Evolutionary conservation across 2,113 vertebrate species (phyloP), one percentile per base, ranked within the genome.

Genomic region (Rhinolophus sinicus): DNA sequence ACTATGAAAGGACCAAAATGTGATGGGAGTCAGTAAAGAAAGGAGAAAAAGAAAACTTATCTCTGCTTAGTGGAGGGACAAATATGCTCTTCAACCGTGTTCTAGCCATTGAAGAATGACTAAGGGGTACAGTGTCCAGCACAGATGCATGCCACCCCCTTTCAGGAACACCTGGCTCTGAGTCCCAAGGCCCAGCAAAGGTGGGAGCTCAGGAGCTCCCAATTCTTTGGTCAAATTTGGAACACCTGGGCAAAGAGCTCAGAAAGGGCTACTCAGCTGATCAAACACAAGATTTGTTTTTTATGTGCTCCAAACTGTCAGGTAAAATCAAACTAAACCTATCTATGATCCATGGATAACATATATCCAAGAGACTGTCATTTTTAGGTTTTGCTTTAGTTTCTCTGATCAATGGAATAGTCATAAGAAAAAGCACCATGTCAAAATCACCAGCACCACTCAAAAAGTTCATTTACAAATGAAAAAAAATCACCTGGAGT

Each of bases 341-440:
- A 24, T 47, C 65, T 65, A 60, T 73, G 62, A 89, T 47, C 73
- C 40, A 86, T 12, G 33, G 77, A 60, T 67, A 93, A 88, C 52
- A 72, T 65, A 92, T 81, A 89, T 75, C 65, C 52, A 80, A 76
- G 30, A 94, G 50, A 75, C 35, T 82, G 18, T 28, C 64, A 54
- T 85, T 89, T 80, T 95, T 92, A 93, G 24, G 65, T 96, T 92
- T 87, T 35, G 21, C 50, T 62, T 75, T 96, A 28, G 50, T 86
- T 95, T 86, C 40, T 28, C 33, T 93, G 16, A 85, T 92, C 60
- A 16, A 5, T 40, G 35, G 33, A 90, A 67, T 1, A 30, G 62
- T 60, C 38, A 11, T 52, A 86, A 91, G 35, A 84, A 95, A 85
- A 87, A 62, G 8, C 11, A 82, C 87, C 81, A 80, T 70, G 62